These are phyloP conservation scores for Pteria penguin DNA, from an alignment of 2,888 invertebrate genomes.

Conservation along the genomic window DNA sequence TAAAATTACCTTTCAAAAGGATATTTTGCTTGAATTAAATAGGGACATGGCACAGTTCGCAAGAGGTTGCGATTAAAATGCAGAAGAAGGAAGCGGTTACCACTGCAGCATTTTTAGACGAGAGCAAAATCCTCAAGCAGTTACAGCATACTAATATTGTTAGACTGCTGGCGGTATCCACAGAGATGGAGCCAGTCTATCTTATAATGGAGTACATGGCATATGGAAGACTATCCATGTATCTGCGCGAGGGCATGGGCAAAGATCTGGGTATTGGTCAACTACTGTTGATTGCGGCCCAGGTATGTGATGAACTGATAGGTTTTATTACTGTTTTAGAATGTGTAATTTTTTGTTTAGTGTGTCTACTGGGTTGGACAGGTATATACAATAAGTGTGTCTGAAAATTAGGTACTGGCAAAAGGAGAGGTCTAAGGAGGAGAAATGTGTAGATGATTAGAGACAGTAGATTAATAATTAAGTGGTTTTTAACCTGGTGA, in stretches of 20 bases:
- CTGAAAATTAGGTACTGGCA: too few species aligned
- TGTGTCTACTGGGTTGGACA: too few species aligned
- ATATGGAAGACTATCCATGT: constrained; percentile 95
- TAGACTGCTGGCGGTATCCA: constrained; percentile 95
- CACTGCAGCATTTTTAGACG: constrained; percentile 96
- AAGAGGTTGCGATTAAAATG: constrained; percentile 99
- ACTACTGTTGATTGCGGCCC: constrained; percentile 96
- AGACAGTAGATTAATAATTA: too few species aligned
- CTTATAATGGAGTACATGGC: constrained; percentile 96
- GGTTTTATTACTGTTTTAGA: neutral
- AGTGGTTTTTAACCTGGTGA: too few species aligned
- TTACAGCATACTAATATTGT: constrained; percentile 86
- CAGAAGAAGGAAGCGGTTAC: constrained; percentile 94
- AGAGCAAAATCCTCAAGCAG: constrained; percentile 82
- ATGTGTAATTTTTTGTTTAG: neutral
- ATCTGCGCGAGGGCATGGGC: constrained; percentile 84
- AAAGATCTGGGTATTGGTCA: constrained; percentile 88
- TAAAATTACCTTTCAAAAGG: too few species aligned
- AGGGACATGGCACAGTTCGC: constrained; percentile 96
- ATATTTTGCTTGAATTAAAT: too few species aligned
- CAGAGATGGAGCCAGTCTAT: constrained; percentile 91
- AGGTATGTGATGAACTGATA: constrained; percentile 81
- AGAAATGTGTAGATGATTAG: too few species aligned
- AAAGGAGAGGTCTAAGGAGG: too few species aligned
- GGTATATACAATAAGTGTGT: too few species aligned